Base-by-base conservation (phyloP, 2,888 invertebrate genomes). In the Drosophila prostipennis region DNA sequence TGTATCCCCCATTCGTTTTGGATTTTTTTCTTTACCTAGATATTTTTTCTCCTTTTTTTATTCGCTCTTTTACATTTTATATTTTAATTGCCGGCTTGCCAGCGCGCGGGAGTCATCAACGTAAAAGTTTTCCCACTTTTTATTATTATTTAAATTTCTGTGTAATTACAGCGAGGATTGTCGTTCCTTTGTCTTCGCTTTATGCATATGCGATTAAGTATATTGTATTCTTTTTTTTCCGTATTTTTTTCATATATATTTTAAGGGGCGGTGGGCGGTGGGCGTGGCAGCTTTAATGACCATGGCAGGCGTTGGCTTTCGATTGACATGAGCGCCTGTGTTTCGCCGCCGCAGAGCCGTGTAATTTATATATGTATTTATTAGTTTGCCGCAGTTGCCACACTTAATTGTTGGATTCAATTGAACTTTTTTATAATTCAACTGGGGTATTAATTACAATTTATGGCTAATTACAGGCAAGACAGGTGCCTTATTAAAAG, bases 251-350 rank as follows among this genome's bases (percentile, higher is more conserved):
- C 68, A 46, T 49, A 13, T 26, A 49, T 57, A 53, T 56, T 43
- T 61, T 42, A 7, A 39, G 53, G 14, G 42, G 52, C 23, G 46
- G 19, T 1, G 29, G 7, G 10, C 2, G 39, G 10, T 2, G 26
- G 43, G 48, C 37, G 58, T 42, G 32, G 48, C n/a, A 53, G 34
- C 34, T 72, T 79, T 81, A 85, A 80, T 79, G 59, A 77, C 76
- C 64, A 65, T 46, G 48, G 79, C 67, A 78, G 77, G 75, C 77
- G 83, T 82, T 75, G 80, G 74, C 59, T 65, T 73, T 86, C 73
- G 87, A 81, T 81, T 86, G 80, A 86, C 77, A 72, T 72, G 72
- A 80, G 82, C 85, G 72, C 77, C 77, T 79, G 76, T 61, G 46
- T 26, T 26, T 26, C 26, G 26, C 46, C 49, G 16, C 39, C 23